Base-by-base conservation (phyloP, 2,113 vertebrate genomes). In the Mesitornis unicolor region DNA sequence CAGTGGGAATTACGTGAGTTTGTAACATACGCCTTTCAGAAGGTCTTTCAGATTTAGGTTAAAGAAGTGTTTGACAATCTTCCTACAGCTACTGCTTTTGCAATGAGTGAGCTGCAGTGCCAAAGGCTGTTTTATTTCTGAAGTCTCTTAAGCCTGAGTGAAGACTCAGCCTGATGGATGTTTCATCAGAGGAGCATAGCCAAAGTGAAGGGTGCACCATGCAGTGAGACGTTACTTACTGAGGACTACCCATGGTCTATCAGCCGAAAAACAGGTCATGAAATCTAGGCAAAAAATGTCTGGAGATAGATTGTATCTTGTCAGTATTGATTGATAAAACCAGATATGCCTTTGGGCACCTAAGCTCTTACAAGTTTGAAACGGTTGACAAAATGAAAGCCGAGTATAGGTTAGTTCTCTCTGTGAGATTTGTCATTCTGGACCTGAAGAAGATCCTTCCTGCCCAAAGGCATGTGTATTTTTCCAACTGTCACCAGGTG, bases 321-420 rank as follows among this genome's bases (percentile, higher is more conserved):
- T 28, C 36, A 40, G n/a, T 20, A 64, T 1, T 7, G 12, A 75
- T 1, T 10, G 48, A 33, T 57, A 76, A 54, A 38, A 40, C 18
- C 0, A 47, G 19, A 8, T 6, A 3, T 29, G 35, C 35, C 71
- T 68, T 35, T 35, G 31, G n/a, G 33, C 33, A 28, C 47, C 50
- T 0, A 18, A 73, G 4, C 31, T 40, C 16, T 53, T 59, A n/a
- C 60, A 33, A 22, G 26, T 56, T 38, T 54, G 51, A 78, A 81
- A 82, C 1, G 40, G 18, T 5, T 0, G 1, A 57, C 26, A 76
- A 47, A 38, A 5, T 38, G 24, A 57, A 50, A 71, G 16, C 13
- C 0, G 3, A 42, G 8, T 22, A 35, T 7, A n/a, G 13, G 4
- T 81, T 35, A 81, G 25, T 57, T 75, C 50, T 65, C 71, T 36